Evolutionary conservation across 2,888 invertebrate genomes (phyloP).

Genomic region (Xestia sexstrigata): DNA sequence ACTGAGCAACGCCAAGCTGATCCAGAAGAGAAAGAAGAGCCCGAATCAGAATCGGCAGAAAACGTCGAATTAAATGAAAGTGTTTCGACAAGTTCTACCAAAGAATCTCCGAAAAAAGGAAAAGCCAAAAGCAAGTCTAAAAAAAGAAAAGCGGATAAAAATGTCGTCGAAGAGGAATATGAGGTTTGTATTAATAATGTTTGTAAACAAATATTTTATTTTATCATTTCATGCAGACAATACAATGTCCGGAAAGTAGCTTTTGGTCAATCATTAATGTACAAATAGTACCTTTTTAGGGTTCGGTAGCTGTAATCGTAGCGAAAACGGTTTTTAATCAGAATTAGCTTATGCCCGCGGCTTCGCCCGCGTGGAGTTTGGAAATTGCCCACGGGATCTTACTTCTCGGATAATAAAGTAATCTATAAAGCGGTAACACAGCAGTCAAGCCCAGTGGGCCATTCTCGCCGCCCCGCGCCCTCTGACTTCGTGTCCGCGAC

Average conservation of each 20-base stretch:
- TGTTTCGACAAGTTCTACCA: slow-evolving; percentile 69
- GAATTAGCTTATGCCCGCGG: too few relatives aligned
- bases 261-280: background rate
- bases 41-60: slow-evolving; percentile 69
- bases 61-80: slow-evolving; percentile 69
- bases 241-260: background rate
- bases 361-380: too few relatives aligned
- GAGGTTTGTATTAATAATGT: slow-evolving; percentile 82
- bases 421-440: too few relatives aligned
- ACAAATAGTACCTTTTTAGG: background rate
- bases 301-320: background rate
- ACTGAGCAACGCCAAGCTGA: slow-evolving; percentile 69
- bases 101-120: slow-evolving; percentile 73
- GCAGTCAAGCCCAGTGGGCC: too few relatives aligned
- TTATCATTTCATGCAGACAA: background rate
- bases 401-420: too few relatives aligned
- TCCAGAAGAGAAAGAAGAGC: slow-evolving; percentile 69
- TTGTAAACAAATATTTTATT: slow-evolving; percentile 44
- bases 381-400: too few relatives aligned
- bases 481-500: too few relatives aligned
- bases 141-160: slow-evolving; percentile 82
- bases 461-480: too few relatives aligned
- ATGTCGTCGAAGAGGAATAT: slow-evolving; percentile 83
- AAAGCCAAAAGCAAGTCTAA: slow-evolving; percentile 77
- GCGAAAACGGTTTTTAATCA: background rate